phyloP scores from a whole-genome alignment of 2,113 vertebrate species.

The Dipodomys ordii region DNA sequence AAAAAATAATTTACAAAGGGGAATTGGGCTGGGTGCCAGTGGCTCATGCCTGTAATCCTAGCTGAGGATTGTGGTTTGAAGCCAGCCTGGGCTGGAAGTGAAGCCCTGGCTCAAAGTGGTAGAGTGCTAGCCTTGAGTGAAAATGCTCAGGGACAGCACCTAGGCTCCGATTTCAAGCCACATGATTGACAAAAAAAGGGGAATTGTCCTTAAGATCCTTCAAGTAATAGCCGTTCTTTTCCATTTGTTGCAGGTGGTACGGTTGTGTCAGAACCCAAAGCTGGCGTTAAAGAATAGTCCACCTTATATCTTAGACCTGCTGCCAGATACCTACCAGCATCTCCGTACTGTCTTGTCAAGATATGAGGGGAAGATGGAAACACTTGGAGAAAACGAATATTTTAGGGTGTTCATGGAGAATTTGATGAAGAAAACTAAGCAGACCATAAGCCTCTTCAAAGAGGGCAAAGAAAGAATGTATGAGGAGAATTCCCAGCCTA shows the following conservation, averaged over 20 bases:
- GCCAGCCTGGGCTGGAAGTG: too few relatives aligned
- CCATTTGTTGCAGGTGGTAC: constrained; percentile 91
- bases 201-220: constrained; percentile 41
- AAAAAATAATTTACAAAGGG: too few relatives aligned
- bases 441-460: constrained; percentile 99
- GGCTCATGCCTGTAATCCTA: too few relatives aligned
- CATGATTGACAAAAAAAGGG: neutral
- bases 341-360: constrained; percentile 96
- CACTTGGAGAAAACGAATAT: constrained; percentile 97
- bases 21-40: too few relatives aligned
- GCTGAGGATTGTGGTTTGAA: too few relatives aligned
- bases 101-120: too few relatives aligned
- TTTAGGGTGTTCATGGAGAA: constrained; percentile 99
- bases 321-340: constrained; percentile 99
- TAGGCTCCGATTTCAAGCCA: too few relatives aligned
- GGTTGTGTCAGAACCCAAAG: constrained; percentile 98
- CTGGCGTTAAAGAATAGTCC: constrained; percentile 99
- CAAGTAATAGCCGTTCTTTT: constrained; percentile 63
- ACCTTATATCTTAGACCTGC: constrained; percentile 98
- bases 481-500: constrained; percentile 98
- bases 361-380: constrained; percentile 99
- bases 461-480: constrained; percentile 99
- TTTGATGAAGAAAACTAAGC: constrained; percentile 98
- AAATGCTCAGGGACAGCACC: too few relatives aligned
- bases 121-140: too few relatives aligned